Percentiles rank a stretch among this genome's conserved stretches.
Evolutionary conservation across 2,888 invertebrate genomes (phyloP).

Genomic region (Rapana venosa): DNA sequence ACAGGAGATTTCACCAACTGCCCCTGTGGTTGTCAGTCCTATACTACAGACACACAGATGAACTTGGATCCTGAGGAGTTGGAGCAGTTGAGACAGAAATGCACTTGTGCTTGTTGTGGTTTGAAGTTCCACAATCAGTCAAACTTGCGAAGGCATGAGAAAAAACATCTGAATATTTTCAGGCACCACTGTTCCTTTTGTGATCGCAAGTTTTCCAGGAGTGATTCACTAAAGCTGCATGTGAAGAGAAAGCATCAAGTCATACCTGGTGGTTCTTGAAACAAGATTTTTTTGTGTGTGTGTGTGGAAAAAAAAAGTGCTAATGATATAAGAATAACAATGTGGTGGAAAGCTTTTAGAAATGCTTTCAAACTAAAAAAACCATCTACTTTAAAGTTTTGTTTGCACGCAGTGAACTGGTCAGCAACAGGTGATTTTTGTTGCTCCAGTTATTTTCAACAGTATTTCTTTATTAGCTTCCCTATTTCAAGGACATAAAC

Average conservation of each 20-base stretch:
- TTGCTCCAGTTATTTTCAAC: no score
- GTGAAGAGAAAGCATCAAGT: conserved; percentile 48
- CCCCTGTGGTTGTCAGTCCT: conserved; percentile 34
- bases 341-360: no score
- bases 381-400: no score
- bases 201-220: conserved; percentile 37
- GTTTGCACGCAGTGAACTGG: no score
- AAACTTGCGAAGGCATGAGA: conserved; percentile 32
- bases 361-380: no score
- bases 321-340: no score
- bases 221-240: conserved; percentile 49
- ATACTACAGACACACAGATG: conserved; percentile 25
- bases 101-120: conserved; percentile 36
- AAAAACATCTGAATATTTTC: conserved; percentile 32
- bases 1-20: conserved; percentile 29
- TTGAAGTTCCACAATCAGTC: conserved; percentile 38
- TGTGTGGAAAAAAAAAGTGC: no score
- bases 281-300: no score
- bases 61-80: conserved; percentile 18
- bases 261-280: neutral
- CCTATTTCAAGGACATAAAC: no score
- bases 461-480: no score
- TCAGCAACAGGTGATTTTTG: no score
- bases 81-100: neutral
- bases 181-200: conserved; percentile 10